Evolutionary conservation across 2,797 vertebrate species (phyloP), one percentile per base, ranked within the genome.

Genomic region (Alcedo atthis): DNA sequence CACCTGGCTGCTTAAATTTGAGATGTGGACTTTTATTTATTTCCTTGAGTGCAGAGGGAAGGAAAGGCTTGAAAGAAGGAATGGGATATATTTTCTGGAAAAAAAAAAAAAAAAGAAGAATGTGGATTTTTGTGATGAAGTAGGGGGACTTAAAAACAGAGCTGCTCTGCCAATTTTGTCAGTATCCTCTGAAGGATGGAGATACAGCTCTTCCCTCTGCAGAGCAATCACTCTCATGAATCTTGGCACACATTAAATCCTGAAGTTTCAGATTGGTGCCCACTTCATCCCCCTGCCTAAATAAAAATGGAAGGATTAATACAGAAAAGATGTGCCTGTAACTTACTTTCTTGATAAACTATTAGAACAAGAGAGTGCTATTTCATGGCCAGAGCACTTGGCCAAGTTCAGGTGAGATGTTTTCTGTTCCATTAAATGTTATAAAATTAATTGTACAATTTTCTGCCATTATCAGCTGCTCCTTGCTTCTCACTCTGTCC

Each of bases 221-320:
- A 94, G 92, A 95, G 82, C 89, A 89, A 94, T 94, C 92, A 90
- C 48, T 93, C 93, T 92, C 26, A 6, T 32, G 48, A 79, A 82
- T 68, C 77, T 84, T 93, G 94, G 94, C 92, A 83, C 35, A 73
- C 18, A 7, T 76, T 90, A 92, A 96, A 94, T 76, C 46, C 73
- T 85, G 35, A 78, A 89, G 76, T 57, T 93, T 92, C 86, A 89
- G 76, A 77, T 85, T 69, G 71, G 87, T 96, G 87, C 94, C 94
- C 89, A n/a, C 83, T 88, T 88, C 81, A 92, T 94, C 92, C 75
- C 89, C 71, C 89, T 92, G 83, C 89, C 81, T 92, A 64, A 59
- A 95, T 95, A 94, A 96, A 96, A 94, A 78, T 77, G 53, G 45
- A 88, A 90, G 74, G 12, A 92, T 25, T 94, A 96, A 96, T 61